Conservation (phyloP, 2,888 invertebrate species). For the Hermaeophaga mercurialis region DNA sequence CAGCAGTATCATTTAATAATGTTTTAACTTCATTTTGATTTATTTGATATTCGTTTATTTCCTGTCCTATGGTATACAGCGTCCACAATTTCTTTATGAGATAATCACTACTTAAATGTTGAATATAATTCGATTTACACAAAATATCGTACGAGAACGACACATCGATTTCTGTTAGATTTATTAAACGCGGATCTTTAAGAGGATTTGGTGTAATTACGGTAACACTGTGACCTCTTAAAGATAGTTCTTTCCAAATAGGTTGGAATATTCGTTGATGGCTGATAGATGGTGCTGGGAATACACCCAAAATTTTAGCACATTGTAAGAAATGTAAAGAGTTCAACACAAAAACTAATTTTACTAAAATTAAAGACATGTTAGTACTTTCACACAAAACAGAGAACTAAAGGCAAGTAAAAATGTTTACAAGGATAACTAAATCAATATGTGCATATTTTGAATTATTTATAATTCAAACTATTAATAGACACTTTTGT, state of each 20-base stretch:
- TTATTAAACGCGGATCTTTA: conserved; percentile 19
- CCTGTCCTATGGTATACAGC: neutral
- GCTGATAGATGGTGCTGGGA: too few relatives aligned
- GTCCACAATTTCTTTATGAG: neutral
- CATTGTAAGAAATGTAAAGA: too few relatives aligned
- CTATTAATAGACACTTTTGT: too few relatives aligned
- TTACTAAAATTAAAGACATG: too few relatives aligned
- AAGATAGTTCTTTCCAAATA: conserved; percentile 33
- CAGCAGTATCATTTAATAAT: neutral
- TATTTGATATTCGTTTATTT: neutral
- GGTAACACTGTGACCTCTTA: conserved; percentile 41
- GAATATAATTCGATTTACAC: neutral
- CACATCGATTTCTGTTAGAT: conserved; percentile 25
- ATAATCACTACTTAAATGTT: neutral
- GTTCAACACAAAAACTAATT: too few relatives aligned
- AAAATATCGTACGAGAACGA: neutral
- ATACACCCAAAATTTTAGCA: too few relatives aligned
- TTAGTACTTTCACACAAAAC: too few relatives aligned
- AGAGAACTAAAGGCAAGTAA: too few relatives aligned
- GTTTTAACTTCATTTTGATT: neutral
- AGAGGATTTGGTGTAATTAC: conserved; percentile 30
- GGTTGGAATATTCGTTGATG: conserved; percentile 26
- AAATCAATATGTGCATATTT: too few relatives aligned
- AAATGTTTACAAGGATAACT: too few relatives aligned
- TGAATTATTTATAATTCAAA: too few relatives aligned